These are phyloP conservation scores for Lagocephalus sceleratus DNA, from an alignment of 2,797 vertebrate genomes.

Conservation along the genomic window DNA sequence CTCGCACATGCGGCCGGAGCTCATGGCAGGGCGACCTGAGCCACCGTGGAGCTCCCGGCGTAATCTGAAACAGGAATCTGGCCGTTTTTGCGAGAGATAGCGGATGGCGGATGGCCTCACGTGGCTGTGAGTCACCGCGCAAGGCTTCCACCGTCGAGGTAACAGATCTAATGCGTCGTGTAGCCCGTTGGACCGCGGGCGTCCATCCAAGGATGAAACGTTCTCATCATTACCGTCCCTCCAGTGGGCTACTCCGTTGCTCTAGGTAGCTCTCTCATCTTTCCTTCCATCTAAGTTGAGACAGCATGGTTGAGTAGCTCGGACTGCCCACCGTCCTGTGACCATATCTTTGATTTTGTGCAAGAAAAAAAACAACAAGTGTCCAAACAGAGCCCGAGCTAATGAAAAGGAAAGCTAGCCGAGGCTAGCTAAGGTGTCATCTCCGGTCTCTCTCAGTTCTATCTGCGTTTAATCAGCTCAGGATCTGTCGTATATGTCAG, in stretches of 20 bases:
- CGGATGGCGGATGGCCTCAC: slow-evolving; percentile 16
- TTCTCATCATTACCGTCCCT: slow-evolving; percentile 31
- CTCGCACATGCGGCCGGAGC: slow-evolving; percentile 42
- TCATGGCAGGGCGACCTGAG: slow-evolving; percentile 33
- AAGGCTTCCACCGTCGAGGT: slow-evolving; percentile 4
- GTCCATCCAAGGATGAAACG: slow-evolving; percentile 15
- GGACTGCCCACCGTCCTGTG: slow-evolving; percentile 23
- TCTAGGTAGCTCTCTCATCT: slow-evolving; percentile 31
- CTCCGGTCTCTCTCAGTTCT: slow-evolving; percentile 18
- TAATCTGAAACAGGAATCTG: slow-evolving; percentile 30
- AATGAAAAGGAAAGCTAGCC: neutral
- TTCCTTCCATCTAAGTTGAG: slow-evolving; percentile 26
- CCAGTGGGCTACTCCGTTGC: slow-evolving; percentile 13
- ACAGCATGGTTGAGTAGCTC: slow-evolving; percentile 32
- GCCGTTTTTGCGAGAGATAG: slow-evolving; percentile 32
- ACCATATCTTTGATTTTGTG: slow-evolving; percentile 22
- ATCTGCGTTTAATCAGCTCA: slow-evolving; percentile 61
- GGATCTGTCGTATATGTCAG: slow-evolving; percentile 62
- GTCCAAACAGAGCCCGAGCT: neutral
- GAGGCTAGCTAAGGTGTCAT: neutral
- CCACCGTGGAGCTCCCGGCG: slow-evolving; percentile 10
- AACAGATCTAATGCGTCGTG: slow-evolving; percentile 20
- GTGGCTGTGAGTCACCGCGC: slow-evolving; percentile 9
- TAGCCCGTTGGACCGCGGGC: slow-evolving; percentile 20
- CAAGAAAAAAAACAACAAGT: slow-evolving; percentile 4